phyloP scores from a whole-genome alignment of 2,113 vertebrate genomes.

The Erythrolamprus reginae region DNA sequence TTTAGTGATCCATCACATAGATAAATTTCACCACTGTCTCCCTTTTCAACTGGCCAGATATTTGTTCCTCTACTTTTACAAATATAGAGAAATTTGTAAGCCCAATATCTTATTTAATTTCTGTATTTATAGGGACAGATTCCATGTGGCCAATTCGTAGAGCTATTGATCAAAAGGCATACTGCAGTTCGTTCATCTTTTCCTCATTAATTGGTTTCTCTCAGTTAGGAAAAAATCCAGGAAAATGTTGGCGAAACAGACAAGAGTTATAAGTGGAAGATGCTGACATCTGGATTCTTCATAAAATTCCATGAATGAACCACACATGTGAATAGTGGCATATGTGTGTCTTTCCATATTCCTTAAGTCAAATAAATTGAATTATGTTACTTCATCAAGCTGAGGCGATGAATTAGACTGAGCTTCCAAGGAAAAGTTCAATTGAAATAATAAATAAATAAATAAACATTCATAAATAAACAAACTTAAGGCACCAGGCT shows the following conservation, averaged over 20 bases:
- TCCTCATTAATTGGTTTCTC: background rate
- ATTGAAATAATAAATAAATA: background rate
- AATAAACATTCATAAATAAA: background rate
- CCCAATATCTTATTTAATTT: background rate
- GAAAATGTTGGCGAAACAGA: background rate
- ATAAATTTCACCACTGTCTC: background rate
- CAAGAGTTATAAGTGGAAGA: background rate
- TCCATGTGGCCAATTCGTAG: background rate
- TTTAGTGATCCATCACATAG: background rate
- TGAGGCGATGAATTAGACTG: background rate
- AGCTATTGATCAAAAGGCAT: background rate
- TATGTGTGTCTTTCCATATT: background rate
- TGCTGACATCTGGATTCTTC: background rate
- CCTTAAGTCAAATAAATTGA: background rate
- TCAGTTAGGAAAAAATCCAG: background rate
- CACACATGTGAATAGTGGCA: background rate
- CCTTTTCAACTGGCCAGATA: background rate
- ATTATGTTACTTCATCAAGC: background rate
- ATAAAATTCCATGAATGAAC: background rate
- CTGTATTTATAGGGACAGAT: background rate
- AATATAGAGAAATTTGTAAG: background rate
- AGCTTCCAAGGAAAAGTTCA: background rate
- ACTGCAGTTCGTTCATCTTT: background rate
- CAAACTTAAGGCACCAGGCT: background rate
- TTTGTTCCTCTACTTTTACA: background rate